phyloP scores from a whole-genome alignment of 2,888 invertebrate genomes.

The Pollenia amentaria region DNA sequence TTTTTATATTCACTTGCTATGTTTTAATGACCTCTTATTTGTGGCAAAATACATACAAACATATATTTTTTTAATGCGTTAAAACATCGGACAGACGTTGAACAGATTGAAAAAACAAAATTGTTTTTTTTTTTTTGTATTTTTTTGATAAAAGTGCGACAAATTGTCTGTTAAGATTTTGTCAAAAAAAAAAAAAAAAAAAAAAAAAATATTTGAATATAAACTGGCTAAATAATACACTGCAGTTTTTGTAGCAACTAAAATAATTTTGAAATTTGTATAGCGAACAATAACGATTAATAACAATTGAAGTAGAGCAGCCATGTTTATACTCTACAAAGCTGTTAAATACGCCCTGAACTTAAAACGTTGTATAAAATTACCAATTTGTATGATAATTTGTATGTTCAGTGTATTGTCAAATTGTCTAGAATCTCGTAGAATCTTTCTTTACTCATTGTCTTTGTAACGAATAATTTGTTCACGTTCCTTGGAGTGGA shows the following conservation, averaged over 20 bases:
- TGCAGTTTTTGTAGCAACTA: conserved; percentile 13
- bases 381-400: too few species aligned
- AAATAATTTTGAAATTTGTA: neutral
- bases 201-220: neutral
- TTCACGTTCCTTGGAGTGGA: too few species aligned
- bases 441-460: too few species aligned
- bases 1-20: neutral
- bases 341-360: too few species aligned
- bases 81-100: conserved; percentile 11
- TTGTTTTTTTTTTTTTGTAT: conserved; percentile 1
- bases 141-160: conserved; percentile 46
- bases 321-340: neutral
- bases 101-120: neutral
- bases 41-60: neutral
- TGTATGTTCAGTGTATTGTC: too few species aligned
- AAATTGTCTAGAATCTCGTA: too few species aligned
- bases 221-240: conserved; percentile 39
- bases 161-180: conserved; percentile 63
- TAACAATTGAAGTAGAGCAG: neutral
- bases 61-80: conserved; percentile 21
- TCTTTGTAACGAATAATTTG: too few species aligned
- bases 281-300: conserved; percentile 13
- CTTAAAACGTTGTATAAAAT: neutral
- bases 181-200: neutral
- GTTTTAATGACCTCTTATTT: conserved; percentile 56